Conservation (phyloP, 2,797 vertebrate species). For the Threskiornis aethiopicus region DNA sequence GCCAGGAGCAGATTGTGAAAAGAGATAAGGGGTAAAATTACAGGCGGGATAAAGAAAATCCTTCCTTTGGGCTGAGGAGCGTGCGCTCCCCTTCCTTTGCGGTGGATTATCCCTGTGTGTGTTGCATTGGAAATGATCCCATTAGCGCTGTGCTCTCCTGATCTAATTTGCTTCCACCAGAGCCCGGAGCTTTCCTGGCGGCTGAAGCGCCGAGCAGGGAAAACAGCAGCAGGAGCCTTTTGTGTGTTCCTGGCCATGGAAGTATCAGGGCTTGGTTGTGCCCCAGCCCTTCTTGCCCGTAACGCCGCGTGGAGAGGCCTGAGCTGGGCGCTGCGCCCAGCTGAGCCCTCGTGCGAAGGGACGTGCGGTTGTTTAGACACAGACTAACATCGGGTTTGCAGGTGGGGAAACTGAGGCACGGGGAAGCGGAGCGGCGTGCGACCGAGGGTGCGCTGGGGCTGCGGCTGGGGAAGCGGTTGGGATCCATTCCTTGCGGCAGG, state of each 20-base stretch:
- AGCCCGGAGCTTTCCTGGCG: not conserved
- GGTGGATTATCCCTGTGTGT: not conserved
- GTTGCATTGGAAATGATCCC: not conserved
- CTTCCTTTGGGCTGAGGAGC: not conserved
- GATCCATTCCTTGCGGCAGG: fast-evolving
- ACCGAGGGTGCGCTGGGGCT: fast-evolving
- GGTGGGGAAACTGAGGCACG: not conserved
- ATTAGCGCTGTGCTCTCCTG: not conserved
- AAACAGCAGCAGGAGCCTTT: not conserved
- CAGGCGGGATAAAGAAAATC: not conserved
- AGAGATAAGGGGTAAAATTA: not conserved
- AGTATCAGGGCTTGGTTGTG: fast-evolving
- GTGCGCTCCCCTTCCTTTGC: not conserved
- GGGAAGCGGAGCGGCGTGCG: fast-evolving
- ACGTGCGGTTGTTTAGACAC: not conserved
- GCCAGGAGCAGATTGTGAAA: not conserved
- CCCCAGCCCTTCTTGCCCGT: fast-evolving
- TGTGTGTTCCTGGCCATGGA: not conserved
- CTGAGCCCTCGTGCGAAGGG: not conserved
- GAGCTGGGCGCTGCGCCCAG: not conserved
- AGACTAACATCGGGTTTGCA: fast-evolving
- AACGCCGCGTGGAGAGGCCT: fast-evolving
- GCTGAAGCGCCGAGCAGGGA: not conserved
- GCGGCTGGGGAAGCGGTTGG: fast-evolving
- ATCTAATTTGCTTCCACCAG: slow-evolving; percentile 27